Evolutionary conservation across 1,140 invertebrate genomes (phyloP), one percentile per base, ranked within the genome.

Genomic region (Drosophila grimshawi): DNA sequence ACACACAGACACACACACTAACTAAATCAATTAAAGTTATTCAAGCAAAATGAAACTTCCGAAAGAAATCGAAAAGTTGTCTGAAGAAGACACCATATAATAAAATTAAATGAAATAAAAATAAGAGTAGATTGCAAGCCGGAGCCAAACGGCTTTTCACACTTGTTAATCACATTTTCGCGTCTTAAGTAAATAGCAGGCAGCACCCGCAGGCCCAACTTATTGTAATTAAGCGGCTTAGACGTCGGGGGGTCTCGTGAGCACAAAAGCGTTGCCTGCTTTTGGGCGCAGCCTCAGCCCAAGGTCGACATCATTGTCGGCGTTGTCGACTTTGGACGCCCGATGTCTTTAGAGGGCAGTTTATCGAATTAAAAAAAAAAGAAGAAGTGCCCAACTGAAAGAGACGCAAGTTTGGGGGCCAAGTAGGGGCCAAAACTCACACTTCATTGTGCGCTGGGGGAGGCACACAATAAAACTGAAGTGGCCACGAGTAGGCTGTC

Each of bases 101-200:
- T 74, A 69, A 68, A 74, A 69, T 74, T 73, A 80, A 67, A 55
- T 33, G 41, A 68, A 68, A 83, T 66, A 66, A 64, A 62, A 51
- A 48, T 67, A 80, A 76, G 70, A 83, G 52, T 48, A 52, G 48
- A 48, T 33, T 11, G 29, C 30, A 43, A 39, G 52, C 49, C 33
- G 57, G 74, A 60, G 48, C 52, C 66, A 80, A 71, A 73, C 85
- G 70, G 85, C 85, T 88, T 88, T 88, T 88, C 85, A 88, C 85
- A 89, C 85, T 88, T 88, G 85, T 88, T 88, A 88, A 88, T 88
- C 85, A 88, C 85, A 88, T 89, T 88, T 88, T 88, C 80, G 80
- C 83, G 85, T 89, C 85, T 88, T 88, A 88, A 89, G 80, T 82
- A 85, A 88, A 88, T 80, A 89, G 80, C 69, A 77, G 68, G 53